Conservation (phyloP, 35 echinoderm and acorn worm genomes). For the Nesometra sesokonis region DNA sequence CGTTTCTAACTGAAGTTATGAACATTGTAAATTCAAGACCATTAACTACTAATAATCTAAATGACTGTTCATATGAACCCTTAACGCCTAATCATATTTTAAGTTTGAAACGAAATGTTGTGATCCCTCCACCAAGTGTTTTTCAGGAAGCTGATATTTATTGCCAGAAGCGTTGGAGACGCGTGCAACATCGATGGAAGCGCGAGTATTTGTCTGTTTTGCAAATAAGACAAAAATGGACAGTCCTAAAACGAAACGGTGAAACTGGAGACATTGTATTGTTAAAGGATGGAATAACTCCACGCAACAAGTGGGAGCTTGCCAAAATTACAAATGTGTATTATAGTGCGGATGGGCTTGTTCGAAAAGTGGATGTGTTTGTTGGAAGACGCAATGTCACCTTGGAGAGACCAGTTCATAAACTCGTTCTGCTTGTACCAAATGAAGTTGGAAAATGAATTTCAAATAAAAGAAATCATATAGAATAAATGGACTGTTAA, state of each 20-base stretch:
- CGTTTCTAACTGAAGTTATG: conserved; percentile 60
- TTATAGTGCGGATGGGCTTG: conserved; percentile 15
- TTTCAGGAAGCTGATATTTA: conserved; percentile 32
- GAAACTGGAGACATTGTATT: conserved; percentile 39
- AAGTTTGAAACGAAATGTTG: not conserved
- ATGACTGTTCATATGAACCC: not conserved
- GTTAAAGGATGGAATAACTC: conserved; percentile 11
- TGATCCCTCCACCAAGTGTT: not conserved
- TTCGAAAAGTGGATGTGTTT: conserved; percentile 16
- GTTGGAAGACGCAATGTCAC: conserved; percentile 22
- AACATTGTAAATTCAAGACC: conserved; percentile 62
- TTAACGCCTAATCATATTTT: not conserved
- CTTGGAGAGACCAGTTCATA: conserved; percentile 19
- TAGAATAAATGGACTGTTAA: too few species aligned
- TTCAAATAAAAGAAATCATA: not conserved
- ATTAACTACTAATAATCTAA: conserved; percentile 18
- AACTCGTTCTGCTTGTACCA: conserved; percentile 18
- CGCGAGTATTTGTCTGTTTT: conserved; percentile 40
- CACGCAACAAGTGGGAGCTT: conserved; percentile 19
- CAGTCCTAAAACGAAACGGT: conserved; percentile 17
- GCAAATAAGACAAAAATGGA: conserved; percentile 58
- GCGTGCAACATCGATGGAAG: conserved; percentile 69
- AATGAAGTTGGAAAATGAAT: not conserved
- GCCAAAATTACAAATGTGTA: conserved; percentile 1
- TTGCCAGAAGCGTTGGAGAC: conserved; percentile 39